phyloP scores from a whole-genome alignment of 2,888 invertebrate species.

The Mythimna impura region DNA sequence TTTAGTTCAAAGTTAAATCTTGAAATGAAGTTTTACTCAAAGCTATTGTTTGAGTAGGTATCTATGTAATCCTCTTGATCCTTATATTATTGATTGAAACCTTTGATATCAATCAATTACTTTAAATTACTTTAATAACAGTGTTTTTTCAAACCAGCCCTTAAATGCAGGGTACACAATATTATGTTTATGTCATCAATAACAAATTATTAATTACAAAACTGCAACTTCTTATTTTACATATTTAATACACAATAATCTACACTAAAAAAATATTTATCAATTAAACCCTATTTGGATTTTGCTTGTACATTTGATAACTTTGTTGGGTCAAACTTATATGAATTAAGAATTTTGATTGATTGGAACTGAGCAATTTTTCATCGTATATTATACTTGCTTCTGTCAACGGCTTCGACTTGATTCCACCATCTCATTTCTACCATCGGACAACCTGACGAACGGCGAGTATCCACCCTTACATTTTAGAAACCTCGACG shows the following conservation, averaged over 20 bases:
- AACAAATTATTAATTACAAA: conserved; percentile 28
- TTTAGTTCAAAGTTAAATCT: conserved; percentile 29
- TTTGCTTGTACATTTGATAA: conserved; percentile 89
- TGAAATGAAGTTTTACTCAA: conserved; percentile 1
- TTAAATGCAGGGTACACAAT: conserved; percentile 6
- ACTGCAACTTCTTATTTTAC: conserved; percentile 45
- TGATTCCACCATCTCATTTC: no score
- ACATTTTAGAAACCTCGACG: no score
- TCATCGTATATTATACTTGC: no score
- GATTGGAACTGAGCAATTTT: no score
- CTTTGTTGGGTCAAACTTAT: conserved; percentile 94
- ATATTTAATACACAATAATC: conserved; percentile 73
- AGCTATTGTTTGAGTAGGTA: no score
- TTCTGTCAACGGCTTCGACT: no score
- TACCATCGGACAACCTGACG: no score
- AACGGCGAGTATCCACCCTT: no score
- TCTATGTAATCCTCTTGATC: neutral
- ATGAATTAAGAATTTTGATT: no score
- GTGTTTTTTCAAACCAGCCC: conserved; percentile 6
- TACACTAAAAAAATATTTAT: conserved; percentile 69
- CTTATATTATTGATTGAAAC: neutral
- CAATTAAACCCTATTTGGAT: conserved; percentile 82
- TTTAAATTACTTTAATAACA: conserved; percentile 25
- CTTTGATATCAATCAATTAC: no score
- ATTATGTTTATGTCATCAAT: conserved; percentile 8